Conservation (phyloP, 2,113 vertebrate genomes). For the Amazona guildingii region DNA sequence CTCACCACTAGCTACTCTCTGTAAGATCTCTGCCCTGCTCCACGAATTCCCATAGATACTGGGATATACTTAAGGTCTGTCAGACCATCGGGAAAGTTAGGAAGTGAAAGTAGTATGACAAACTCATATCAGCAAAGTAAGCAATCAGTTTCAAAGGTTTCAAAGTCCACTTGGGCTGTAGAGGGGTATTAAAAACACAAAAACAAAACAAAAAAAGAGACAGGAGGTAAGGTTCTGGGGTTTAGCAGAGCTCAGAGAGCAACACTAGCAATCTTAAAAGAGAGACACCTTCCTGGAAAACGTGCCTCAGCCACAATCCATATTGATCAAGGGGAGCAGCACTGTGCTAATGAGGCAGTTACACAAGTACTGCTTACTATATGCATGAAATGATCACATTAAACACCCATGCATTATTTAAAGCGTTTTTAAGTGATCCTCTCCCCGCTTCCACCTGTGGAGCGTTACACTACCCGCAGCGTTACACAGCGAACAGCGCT, state of each 20-base stretch:
- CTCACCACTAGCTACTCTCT: neutral
- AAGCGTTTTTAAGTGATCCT: neutral
- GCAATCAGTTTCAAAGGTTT: constrained; percentile 42
- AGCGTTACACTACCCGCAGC: neutral
- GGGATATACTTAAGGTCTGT: neutral
- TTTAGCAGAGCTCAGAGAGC: neutral
- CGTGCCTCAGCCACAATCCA: constrained; percentile 19
- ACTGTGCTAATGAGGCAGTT: neutral
- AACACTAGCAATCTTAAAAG: neutral
- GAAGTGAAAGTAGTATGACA: neutral
- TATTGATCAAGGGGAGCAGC: constrained; percentile 46
- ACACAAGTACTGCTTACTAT: constrained; percentile 18
- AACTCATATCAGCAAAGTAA: neutral
- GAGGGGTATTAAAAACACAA: neutral
- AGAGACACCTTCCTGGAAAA: neutral
- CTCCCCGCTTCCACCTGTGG: neutral
- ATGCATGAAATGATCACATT: constrained; percentile 30
- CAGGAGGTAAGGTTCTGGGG: neutral
- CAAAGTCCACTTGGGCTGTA: constrained; percentile 25
- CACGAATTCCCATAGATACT: neutral
- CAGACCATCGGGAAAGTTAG: neutral
- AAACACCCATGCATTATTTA: constrained; percentile 29
- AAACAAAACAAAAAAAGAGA: fast-evolving
- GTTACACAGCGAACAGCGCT: neutral
- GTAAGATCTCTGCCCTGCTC: neutral